Evolutionary conservation across 2,888 invertebrate genomes (phyloP).

Genomic region (Drosophila peninsularis): DNA sequence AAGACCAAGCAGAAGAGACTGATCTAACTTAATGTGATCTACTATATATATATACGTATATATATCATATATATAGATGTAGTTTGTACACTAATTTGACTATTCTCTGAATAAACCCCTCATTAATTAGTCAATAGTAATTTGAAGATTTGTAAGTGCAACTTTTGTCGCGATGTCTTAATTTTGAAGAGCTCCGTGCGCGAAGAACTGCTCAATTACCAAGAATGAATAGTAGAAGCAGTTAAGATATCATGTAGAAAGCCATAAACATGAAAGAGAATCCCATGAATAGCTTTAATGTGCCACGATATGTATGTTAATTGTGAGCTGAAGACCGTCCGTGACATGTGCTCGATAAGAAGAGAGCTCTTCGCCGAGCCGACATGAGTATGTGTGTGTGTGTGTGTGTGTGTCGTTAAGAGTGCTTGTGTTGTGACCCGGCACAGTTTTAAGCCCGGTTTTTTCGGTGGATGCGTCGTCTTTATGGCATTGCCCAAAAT

Average conservation of each 20-base stretch:
- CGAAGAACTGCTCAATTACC: slow-evolving; percentile 9
- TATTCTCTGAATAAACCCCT: too few species aligned
- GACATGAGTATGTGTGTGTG: neutral
- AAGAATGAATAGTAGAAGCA: neutral
- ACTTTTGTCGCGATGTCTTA: neutral
- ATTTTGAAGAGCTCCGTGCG: neutral
- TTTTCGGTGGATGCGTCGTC: slow-evolving; percentile 14
- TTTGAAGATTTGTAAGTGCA: neutral
- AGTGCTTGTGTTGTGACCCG: slow-evolving; percentile 40
- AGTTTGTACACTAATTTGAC: neutral
- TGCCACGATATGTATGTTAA: slow-evolving; percentile 36
- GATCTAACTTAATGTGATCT: too few species aligned
- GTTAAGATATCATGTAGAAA: slow-evolving; percentile 10
- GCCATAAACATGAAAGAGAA: slow-evolving; percentile 7
- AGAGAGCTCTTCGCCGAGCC: slow-evolving; percentile 18
- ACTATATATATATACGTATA: too few species aligned
- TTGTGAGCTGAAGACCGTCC: slow-evolving; percentile 32
- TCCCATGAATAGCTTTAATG: slow-evolving; percentile 12
- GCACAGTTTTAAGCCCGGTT: slow-evolving; percentile 59
- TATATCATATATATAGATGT: neutral
- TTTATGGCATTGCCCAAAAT: slow-evolving; percentile 47
- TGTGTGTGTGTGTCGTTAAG: slow-evolving; percentile 18
- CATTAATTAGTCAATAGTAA: neutral
- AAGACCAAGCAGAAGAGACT: too few species aligned
- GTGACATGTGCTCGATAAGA: slow-evolving; percentile 30